Base-by-base conservation (phyloP, 2,888 invertebrate genomes). In the Idaea straminata region DNA sequence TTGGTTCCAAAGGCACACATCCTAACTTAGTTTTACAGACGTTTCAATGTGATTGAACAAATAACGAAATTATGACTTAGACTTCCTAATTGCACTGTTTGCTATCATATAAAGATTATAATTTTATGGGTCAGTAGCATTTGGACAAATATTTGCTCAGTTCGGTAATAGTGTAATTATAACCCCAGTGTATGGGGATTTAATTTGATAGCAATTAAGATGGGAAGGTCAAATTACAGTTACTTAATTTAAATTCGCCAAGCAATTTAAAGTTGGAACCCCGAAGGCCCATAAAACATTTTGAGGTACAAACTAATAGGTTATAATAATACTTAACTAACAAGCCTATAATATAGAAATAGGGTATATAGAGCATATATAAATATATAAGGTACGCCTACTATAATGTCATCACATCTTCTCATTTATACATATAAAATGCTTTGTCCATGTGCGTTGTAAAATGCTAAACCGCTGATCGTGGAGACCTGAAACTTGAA, bases 261-360 rank as follows among this genome's bases (percentile, higher is more conserved):
- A 82, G 77, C 80, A 85, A 85, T 87, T 83, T 82, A 85, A 85
- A 79, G 82, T 78, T 78, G 36, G 71, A 68, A 69, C 80, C 88
- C 84, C 84, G 38, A 58, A 74, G 79, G 86, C 74, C 63, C 61
- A 64, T 62, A 64, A 70, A 74, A 66, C 67, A 13, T 13, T 65
- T 25, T 34, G 25, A 59, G 59, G 4, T 13, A 34, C 34, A 34
- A 25, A 59, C 59, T 59, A 59, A 59, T 59, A 25, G 59, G 59
- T 34, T 13, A 59, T 59, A 25, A 59, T 59, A 38, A 15, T 59
- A 16, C 59, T 6, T 34, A 59, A 7, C 15, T 59, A 59, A 59
- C 10, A 15, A 59, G 10, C 16, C 10, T 16, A 57, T 13, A 5
- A 47, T 25, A 25, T 25, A 25, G 25, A 25, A 25, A 2, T 1